These are phyloP conservation scores for Buathra laborator DNA, from an alignment of 2,888 invertebrate species.

Conservation along the genomic window DNA sequence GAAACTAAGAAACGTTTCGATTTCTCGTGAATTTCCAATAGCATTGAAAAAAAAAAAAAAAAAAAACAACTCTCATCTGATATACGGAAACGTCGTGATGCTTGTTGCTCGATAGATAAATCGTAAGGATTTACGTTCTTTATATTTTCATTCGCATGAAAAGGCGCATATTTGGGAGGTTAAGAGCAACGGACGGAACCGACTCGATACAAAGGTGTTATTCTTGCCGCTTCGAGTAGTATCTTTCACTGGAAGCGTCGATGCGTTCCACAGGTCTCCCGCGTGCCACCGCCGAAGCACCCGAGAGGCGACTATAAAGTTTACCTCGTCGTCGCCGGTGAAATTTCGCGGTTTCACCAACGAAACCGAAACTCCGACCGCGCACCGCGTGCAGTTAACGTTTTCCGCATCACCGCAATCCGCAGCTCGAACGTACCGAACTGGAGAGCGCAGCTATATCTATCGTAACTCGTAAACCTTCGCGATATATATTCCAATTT, in stretches of 20 bases:
- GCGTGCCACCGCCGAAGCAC: slow-evolving; percentile 51
- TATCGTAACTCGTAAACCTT: background rate
- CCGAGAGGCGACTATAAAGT: slow-evolving; percentile 51
- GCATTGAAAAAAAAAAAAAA: slow-evolving; percentile 11
- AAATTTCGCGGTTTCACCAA: slow-evolving; percentile 64
- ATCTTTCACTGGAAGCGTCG: background rate
- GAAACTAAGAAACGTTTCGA: background rate
- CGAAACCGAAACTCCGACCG: slow-evolving; percentile 64
- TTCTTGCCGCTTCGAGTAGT: background rate
- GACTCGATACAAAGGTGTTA: background rate
- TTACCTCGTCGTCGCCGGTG: slow-evolving; percentile 35
- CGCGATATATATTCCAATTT: background rate
- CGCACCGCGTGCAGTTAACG: slow-evolving; percentile 62
- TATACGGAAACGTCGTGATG: background rate
- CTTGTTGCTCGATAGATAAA: slow-evolving; percentile 24
- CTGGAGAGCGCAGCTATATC: background rate
- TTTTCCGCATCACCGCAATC: slow-evolving; percentile 63
- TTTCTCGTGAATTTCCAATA: background rate
- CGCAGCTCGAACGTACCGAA: slow-evolving; percentile 38
- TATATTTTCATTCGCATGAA: background rate
- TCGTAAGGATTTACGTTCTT: background rate
- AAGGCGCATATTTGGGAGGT: background rate
- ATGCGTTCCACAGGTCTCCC: background rate
- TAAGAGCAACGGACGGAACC: background rate
- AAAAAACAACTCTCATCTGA: slow-evolving; percentile 14